A percentile compares a stretch with the other conserved stretches of the same genome.
Conservation (phyloP, 2,888 invertebrate species). For the Cartodere bifasciata region DNA sequence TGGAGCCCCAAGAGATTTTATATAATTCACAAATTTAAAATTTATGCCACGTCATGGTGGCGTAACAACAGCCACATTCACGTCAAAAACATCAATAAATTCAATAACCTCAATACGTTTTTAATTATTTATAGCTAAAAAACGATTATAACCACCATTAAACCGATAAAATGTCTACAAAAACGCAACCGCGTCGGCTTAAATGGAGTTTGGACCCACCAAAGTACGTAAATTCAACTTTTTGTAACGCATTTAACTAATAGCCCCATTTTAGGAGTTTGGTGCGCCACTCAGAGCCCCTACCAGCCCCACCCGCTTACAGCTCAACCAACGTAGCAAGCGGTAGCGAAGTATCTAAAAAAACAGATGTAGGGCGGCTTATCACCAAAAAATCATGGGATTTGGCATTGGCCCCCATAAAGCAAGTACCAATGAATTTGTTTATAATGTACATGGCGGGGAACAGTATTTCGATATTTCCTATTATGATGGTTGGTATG, state of each 20-base stretch:
- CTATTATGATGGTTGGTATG: conserved; percentile 99
- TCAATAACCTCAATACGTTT: too few relatives aligned
- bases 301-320: conserved; percentile 76
- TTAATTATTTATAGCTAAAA: too few relatives aligned
- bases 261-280: conserved; percentile 17
- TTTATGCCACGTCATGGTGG: too few relatives aligned
- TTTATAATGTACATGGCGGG: conserved; percentile 99
- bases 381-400: conserved; percentile 96
- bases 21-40: too few relatives aligned
- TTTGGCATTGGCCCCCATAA: conserved; percentile 84
- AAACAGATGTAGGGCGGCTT: conserved; percentile 69
- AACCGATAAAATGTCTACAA: too few relatives aligned
- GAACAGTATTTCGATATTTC: conserved; percentile 97
- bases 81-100: too few relatives aligned
- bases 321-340: conserved; percentile 58
- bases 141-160: too few relatives aligned
- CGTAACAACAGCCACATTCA: too few relatives aligned
- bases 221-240: not conserved
- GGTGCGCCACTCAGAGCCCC: conserved; percentile 20
- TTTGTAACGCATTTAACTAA: not conserved
- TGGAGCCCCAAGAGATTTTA: too few relatives aligned
- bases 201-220: conserved; percentile 1
- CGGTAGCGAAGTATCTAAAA: conserved; percentile 67
- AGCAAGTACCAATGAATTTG: conserved; percentile 97
- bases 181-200: too few relatives aligned